Percentiles rank a stretch among this genome's conserved stretches.
phyloP scores from a whole-genome alignment of 2,113 vertebrate species.

The Protomyctophum bolini region DNA sequence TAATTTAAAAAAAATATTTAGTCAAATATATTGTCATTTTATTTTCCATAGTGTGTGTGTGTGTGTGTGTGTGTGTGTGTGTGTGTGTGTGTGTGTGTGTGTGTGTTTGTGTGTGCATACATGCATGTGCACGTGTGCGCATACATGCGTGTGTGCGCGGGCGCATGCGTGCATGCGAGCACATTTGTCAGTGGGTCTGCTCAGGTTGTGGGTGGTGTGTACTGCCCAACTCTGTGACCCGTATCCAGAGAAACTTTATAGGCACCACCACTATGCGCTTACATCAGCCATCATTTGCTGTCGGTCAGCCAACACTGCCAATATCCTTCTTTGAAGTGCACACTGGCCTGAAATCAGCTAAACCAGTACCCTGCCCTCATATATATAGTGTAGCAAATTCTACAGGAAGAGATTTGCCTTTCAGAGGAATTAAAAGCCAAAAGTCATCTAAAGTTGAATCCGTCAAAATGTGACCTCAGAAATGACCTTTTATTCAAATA shows the following conservation, averaged over 20 bases:
- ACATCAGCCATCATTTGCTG: constrained; percentile 41
- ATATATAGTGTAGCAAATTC: no score
- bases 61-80: neutral
- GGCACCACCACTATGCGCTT: constrained; percentile 50
- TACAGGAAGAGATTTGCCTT: neutral
- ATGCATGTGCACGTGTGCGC: neutral
- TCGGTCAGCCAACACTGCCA: constrained; percentile 24
- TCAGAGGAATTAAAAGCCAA: neutral
- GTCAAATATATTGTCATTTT: no score
- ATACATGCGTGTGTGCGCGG: neutral
- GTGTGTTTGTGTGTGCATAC: constrained; percentile 18
- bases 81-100: neutral
- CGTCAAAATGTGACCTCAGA: neutral
- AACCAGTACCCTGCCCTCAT: neutral
- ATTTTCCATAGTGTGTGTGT: neutral
- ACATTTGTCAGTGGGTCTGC: neutral
- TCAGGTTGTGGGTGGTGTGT: constrained; percentile 55
- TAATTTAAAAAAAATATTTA: no score
- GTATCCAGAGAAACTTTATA: constrained; percentile 66
- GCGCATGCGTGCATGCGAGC: neutral
- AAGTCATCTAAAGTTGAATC: constrained; percentile 1
- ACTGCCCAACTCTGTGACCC: constrained; percentile 61
- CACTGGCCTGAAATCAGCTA: constrained; percentile 11
- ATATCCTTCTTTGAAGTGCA: constrained; percentile 38
- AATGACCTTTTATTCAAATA: neutral